phyloP scores from a whole-genome alignment of 2,113 vertebrate species.

The Tenrec ecaudatus region DNA sequence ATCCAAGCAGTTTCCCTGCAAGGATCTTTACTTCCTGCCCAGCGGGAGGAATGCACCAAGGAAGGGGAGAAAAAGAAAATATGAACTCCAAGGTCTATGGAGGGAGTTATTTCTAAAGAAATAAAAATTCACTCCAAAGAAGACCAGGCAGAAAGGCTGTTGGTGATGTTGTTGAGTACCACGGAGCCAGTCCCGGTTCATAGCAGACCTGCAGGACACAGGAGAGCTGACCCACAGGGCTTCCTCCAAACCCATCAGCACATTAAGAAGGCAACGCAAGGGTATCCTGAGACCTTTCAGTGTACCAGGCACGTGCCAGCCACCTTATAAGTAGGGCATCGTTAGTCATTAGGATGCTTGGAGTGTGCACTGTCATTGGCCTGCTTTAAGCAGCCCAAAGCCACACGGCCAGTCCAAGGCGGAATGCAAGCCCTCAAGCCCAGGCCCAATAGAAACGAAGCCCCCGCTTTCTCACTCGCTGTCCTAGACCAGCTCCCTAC shows the following conservation, averaged over 20 bases:
- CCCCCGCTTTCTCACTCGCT: not conserved
- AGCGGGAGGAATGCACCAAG: slow-evolving; percentile 1
- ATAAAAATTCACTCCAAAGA: slow-evolving; percentile 56
- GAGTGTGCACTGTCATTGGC: not conserved
- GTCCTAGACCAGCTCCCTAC: not conserved
- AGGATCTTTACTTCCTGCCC: slow-evolving; percentile 42
- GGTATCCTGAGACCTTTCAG: not conserved
- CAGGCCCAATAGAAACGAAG: not conserved
- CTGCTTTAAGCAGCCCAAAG: not conserved
- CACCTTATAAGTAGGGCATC: not conserved
- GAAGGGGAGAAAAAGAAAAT: slow-evolving; percentile 65
- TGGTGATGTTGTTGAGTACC: not conserved
- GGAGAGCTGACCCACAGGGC: not conserved
- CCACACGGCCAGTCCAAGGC: not conserved
- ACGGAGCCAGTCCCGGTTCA: not conserved
- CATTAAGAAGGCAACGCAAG: not conserved
- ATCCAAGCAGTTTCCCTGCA: slow-evolving; percentile 7
- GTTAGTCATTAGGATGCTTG: not conserved
- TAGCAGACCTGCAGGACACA: not conserved
- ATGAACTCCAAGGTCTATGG: slow-evolving; percentile 6
- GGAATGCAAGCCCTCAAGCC: not conserved
- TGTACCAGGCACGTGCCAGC: not conserved
- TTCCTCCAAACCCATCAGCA: not conserved
- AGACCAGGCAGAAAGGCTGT: not conserved
- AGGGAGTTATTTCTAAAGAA: slow-evolving; percentile 39